phyloP scores from a whole-genome alignment of 2,113 vertebrate genomes.

The Hymenochirus boettgeri region DNA sequence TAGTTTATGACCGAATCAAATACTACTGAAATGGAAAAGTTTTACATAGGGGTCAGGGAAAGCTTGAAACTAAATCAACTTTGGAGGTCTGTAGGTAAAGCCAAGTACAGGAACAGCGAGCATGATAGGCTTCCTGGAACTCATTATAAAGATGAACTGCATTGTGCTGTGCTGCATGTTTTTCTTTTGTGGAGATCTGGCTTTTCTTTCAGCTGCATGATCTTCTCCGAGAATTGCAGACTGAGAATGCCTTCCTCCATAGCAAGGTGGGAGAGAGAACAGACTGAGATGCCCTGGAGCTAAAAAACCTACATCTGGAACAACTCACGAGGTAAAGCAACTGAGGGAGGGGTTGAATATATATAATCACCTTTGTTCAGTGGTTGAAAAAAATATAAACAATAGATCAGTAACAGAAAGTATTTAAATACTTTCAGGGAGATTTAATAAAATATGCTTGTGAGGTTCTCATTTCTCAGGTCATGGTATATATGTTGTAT shows the following conservation, averaged over 20 bases:
- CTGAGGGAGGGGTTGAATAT: too few relatives aligned
- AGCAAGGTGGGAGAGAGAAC: constrained; percentile 72
- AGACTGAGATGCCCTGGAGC: constrained; percentile 57
- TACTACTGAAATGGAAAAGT: not conserved
- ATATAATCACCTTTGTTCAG: too few relatives aligned
- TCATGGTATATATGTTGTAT: too few relatives aligned
- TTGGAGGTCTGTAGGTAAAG: not conserved
- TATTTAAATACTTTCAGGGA: too few relatives aligned
- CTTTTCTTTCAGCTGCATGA: constrained; percentile 65
- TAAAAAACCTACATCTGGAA: constrained; percentile 62
- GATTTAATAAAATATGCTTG: too few relatives aligned
- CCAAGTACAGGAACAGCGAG: not conserved
- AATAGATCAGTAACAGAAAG: too few relatives aligned
- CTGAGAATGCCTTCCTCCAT: constrained; percentile 71
- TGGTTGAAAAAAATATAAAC: too few relatives aligned
- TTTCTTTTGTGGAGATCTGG: constrained; percentile 17
- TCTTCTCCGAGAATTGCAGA: constrained; percentile 65
- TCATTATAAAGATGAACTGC: not conserved
- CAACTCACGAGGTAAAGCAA: constrained; percentile 57
- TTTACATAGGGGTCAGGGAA: not conserved
- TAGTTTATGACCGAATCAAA: constrained; percentile 27
- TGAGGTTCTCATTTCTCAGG: too few relatives aligned
- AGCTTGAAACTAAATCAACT: not conserved
- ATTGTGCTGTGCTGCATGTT: constrained; percentile 16
- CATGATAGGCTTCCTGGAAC: not conserved